These are phyloP conservation scores for Drosophila arizonae DNA, from an alignment of 1,140 invertebrate genomes.

Conservation along the genomic window DNA sequence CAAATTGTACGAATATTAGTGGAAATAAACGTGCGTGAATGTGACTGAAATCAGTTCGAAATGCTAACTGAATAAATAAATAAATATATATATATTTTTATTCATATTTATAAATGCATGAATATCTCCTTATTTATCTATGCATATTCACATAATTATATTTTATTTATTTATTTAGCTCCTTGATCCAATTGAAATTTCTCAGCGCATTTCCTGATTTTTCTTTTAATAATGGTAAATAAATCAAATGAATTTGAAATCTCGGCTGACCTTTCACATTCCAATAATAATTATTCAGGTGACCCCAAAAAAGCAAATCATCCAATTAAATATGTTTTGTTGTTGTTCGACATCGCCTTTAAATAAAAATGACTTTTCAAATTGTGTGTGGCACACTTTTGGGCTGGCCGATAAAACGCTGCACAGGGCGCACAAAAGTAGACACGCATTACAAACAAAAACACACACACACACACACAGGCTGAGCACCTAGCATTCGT, in stretches of 20 bases:
- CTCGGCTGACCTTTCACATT: constrained; percentile 6
- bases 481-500: constrained; percentile 17
- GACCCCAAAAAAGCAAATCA: constrained; percentile 5
- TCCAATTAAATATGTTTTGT: neutral
- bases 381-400: constrained; percentile 40
- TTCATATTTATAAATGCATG: no score
- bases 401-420: constrained; percentile 1
- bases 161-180: no score
- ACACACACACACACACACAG: constrained; percentile 18
- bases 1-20: constrained; percentile 37
- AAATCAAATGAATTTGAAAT: neutral
- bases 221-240: no score
- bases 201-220: no score
- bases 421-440: constrained; percentile 15
- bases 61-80: no score
- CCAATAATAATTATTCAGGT: constrained; percentile 5
- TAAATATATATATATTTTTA: no score
- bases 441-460: constrained; percentile 29
- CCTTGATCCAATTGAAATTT: no score
- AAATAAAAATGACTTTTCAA: constrained; percentile 19
- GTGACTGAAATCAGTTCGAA: constrained; percentile 25
- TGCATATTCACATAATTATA: no score
- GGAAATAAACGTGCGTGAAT: constrained; percentile 42
- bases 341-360: constrained; percentile 3
- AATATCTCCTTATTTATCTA: no score